Conservation (phyloP, 2,113 vertebrate species). For the Ranitomeya variabilis region DNA sequence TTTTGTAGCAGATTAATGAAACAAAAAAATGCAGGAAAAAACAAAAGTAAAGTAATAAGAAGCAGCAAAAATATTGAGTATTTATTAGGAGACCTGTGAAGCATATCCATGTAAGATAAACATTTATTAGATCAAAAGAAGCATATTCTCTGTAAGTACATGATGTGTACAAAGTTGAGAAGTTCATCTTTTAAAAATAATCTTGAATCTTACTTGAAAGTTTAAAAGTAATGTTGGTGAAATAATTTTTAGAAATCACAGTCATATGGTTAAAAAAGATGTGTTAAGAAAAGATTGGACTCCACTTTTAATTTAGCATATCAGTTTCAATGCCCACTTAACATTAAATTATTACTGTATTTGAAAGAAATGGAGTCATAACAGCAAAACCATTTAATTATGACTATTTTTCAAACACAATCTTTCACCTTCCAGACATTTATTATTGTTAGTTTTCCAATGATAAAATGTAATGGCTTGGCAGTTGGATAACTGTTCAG, state of each 20-base stretch:
- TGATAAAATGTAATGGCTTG: slow-evolving; percentile 28
- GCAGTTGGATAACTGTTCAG: not conserved
- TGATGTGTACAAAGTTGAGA: not conserved
- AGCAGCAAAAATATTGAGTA: not conserved
- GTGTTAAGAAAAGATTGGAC: not conserved
- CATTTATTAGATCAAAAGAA: not conserved
- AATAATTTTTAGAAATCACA: not conserved
- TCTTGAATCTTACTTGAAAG: not conserved
- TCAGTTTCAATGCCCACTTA: not conserved
- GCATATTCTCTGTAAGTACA: not conserved
- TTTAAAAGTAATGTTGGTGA: not conserved
- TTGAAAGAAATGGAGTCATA: slow-evolving; percentile 5
- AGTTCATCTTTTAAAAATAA: slow-evolving; percentile 7
- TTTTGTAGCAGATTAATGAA: not conserved
- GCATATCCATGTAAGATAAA: not conserved
- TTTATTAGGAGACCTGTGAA: not conserved
- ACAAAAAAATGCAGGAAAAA: not conserved
- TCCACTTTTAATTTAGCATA: not conserved
- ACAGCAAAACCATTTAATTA: slow-evolving; percentile 10
- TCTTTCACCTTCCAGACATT: slow-evolving; percentile 5
- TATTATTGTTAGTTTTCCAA: not conserved
- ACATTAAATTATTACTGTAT: not conserved
- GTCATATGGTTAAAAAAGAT: not conserved
- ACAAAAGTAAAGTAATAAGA: not conserved
- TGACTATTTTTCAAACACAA: not conserved